Evolutionary conservation across 2,888 invertebrate genomes (phyloP).

Genomic region (Drosophila pseudotakahashii): DNA sequence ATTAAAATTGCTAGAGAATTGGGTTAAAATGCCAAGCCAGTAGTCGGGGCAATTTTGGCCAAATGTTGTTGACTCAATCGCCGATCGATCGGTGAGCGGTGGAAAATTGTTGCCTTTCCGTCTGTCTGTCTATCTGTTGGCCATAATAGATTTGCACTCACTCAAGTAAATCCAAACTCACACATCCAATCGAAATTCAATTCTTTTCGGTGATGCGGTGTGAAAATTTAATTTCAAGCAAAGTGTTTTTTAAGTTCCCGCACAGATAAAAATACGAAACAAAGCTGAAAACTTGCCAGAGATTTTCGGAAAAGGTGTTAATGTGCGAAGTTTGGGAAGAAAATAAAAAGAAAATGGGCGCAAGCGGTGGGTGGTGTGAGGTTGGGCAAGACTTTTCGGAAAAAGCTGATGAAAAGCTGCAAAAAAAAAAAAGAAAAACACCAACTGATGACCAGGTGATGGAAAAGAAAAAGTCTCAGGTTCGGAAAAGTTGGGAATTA

Average conservation of each 20-base stretch:
- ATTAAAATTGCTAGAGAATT: conserved; percentile 42
- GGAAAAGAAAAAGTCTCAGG: neutral
- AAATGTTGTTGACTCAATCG: conserved; percentile 16
- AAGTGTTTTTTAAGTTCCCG: conserved; percentile 27
- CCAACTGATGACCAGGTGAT: conserved; percentile 15
- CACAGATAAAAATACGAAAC: conserved; percentile 11
- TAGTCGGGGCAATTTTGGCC: conserved; percentile 19
- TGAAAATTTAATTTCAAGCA: conserved; percentile 28
- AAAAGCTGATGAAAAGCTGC: conserved; percentile 21
- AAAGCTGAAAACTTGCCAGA: conserved; percentile 16
- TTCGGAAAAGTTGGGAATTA: conserved; percentile 11
- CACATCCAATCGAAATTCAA: neutral
- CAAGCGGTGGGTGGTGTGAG: conserved; percentile 3
- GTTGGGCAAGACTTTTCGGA: conserved; percentile 14
- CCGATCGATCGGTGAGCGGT: neutral
- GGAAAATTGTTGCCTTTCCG: conserved; percentile 6
- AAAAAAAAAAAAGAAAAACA: neutral
- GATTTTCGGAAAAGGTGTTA: conserved; percentile 28
- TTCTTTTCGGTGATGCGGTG: conserved; percentile 19
- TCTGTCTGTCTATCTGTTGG: conserved; percentile 10
- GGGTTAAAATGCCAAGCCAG: conserved; percentile 34
- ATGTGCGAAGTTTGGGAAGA: conserved; percentile 15
- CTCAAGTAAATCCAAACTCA: neutral
- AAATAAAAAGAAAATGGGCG: neutral
- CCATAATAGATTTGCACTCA: conserved; percentile 28